A percentile compares a stretch with the other conserved stretches of the same genome.
phyloP scores from a whole-genome alignment of 2,113 vertebrate genomes.

The Ailuropoda melanoleuca region DNA sequence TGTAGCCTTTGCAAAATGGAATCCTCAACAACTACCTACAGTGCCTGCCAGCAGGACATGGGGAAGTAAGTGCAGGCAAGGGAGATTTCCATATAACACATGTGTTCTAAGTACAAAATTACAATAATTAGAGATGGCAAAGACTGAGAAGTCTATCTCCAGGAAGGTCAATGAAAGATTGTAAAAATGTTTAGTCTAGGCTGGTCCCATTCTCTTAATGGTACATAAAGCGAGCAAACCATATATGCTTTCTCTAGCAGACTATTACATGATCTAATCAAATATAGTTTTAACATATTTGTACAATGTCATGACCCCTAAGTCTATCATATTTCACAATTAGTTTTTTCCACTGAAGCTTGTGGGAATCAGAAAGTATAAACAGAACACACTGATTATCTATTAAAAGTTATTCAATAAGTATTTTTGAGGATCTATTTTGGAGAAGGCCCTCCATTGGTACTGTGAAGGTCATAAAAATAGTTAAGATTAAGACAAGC shows the following conservation, averaged over 20 bases:
- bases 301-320: neutral
- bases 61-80: neutral
- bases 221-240: conserved; percentile 41
- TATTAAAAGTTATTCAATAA: conserved; percentile 14
- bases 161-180: conserved; percentile 68
- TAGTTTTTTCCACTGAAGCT: conserved; percentile 1
- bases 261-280: conserved; percentile 51
- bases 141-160: conserved; percentile 44
- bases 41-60: neutral
- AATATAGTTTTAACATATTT: conserved; percentile 26
- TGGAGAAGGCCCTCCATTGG: neutral
- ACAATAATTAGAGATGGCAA: conserved; percentile 76
- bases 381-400: conserved; percentile 10
- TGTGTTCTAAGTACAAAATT: conserved; percentile 68
- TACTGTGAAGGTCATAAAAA: neutral
- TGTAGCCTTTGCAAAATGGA: conserved; percentile 49
- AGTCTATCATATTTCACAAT: conserved; percentile 26
- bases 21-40: conserved; percentile 32
- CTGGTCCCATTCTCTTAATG: neutral
- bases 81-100: conserved; percentile 47
- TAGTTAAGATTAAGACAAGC: neutral
- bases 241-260: neutral
- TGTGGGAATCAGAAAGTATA: neutral
- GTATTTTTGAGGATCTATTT: neutral
- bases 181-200: conserved; percentile 78